These are phyloP conservation scores for Agrotis clavis DNA, from an alignment of 2,888 invertebrate species.

Conservation along the genomic window DNA sequence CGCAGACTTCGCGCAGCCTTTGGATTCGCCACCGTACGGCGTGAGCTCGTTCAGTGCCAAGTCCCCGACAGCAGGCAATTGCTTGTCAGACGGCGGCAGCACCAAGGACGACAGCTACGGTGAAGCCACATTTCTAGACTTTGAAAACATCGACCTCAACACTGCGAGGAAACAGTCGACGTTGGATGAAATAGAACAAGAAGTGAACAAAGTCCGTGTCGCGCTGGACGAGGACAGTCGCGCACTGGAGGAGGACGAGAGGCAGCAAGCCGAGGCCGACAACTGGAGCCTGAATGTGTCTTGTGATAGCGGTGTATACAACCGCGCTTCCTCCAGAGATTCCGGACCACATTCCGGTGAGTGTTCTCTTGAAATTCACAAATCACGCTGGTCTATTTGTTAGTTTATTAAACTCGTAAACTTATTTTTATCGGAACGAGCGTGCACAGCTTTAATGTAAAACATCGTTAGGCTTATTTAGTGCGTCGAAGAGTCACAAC, in stretches of 20 bases:
- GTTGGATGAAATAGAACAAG: slow-evolving; percentile 88
- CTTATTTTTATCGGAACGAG: slow-evolving; percentile 81
- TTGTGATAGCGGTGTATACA: slow-evolving; percentile 92
- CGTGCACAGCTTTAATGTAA: slow-evolving; percentile 72
- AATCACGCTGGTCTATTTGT: slow-evolving; percentile 59
- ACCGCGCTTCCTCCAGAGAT: slow-evolving; percentile 90
- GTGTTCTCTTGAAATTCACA: slow-evolving; percentile 61
- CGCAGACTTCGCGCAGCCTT: slow-evolving; percentile 74
- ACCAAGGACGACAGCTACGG: slow-evolving; percentile 86
- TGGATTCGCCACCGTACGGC: slow-evolving; percentile 81
- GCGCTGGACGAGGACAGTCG: slow-evolving; percentile 88
- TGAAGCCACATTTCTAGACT: slow-evolving; percentile 88
- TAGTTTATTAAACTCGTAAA: slow-evolving; percentile 77
- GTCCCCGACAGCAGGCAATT: slow-evolving; percentile 75
- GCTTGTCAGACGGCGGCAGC: slow-evolving; percentile 74
- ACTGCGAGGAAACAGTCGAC: slow-evolving; percentile 83
- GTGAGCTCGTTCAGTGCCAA: slow-evolving; percentile 76
- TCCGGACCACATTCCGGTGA: slow-evolving; percentile 90
- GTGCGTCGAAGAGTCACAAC: slow-evolving; percentile 75
- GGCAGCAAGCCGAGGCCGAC: slow-evolving; percentile 86
- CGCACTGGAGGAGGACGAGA: slow-evolving; percentile 87
- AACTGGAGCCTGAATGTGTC: slow-evolving; percentile 91
- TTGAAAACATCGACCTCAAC: slow-evolving; percentile 81
- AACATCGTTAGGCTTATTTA: slow-evolving; percentile 82
- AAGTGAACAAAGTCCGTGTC: slow-evolving; percentile 88